Percentiles rank a stretch among this genome's conserved stretches.
These are phyloP conservation scores for Acanthosepion lycidas DNA, from an alignment of 2,888 invertebrate genomes.

Conservation along the genomic window DNA sequence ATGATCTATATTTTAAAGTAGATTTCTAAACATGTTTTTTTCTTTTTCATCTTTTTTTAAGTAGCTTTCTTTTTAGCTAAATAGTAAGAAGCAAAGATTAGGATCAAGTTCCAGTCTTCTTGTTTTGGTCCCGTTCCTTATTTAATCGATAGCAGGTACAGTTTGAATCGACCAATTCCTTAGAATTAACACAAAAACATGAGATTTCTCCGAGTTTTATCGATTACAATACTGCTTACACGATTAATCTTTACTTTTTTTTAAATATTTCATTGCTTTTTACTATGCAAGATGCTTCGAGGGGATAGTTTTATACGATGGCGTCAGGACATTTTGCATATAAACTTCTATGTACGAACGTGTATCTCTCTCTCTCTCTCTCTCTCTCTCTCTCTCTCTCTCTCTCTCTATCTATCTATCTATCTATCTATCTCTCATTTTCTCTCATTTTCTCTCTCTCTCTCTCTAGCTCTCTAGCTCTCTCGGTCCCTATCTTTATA, in stretches of 20 bases:
- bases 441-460: too few species aligned
- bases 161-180: neutral
- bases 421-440: too few species aligned
- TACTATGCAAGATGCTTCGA: too few species aligned
- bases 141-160: neutral
- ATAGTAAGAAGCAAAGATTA: neutral
- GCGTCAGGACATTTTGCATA: too few species aligned
- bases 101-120: neutral
- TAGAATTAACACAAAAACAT: neutral
- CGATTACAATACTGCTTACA: neutral
- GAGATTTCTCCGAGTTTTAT: neutral
- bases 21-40: neutral
- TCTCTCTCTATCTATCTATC: too few species aligned
- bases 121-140: neutral
- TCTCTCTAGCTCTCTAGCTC: too few species aligned
- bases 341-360: too few species aligned
- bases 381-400: too few species aligned
- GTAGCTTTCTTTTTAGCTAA: neutral
- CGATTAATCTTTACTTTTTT: neutral
- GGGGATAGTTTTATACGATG: too few species aligned
- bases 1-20: neutral
- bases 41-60: neutral
- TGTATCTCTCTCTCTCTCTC: too few species aligned
- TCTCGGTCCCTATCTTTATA: too few species aligned
- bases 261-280: too few species aligned